Percentiles rank a stretch among this genome's conserved stretches.
phyloP scores from a whole-genome alignment of 2,113 vertebrate species.

The Stegostoma tigrinum region DNA sequence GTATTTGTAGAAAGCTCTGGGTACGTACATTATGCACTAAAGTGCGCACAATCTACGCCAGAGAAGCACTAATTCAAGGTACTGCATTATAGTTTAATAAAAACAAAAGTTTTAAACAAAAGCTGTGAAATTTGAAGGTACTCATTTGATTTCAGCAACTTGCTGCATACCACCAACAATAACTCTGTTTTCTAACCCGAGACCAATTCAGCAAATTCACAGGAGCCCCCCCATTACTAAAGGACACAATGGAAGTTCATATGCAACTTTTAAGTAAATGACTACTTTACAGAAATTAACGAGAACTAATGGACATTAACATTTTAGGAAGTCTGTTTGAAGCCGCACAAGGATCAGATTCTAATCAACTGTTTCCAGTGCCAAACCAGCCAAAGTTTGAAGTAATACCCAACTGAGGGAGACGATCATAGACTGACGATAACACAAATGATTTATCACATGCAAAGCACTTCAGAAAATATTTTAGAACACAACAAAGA shows the following conservation, averaged over 20 bases:
- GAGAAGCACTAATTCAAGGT: neutral
- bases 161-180: neutral
- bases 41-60: neutral
- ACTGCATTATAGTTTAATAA: neutral
- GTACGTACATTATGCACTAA: neutral
- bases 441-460: neutral
- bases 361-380: neutral
- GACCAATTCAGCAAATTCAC: neutral
- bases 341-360: neutral
- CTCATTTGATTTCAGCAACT: neutral
- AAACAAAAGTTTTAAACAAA: neutral
- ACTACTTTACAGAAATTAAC: neutral
- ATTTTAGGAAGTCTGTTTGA: neutral
- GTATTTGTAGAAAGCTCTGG: neutral
- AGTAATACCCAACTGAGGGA: neutral
- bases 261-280: neutral
- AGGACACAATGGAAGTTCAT: neutral
- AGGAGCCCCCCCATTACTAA: neutral
- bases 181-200: neutral
- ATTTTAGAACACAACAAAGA: neutral
- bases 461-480: neutral
- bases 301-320: neutral
- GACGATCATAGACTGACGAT: neutral
- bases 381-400: neutral
- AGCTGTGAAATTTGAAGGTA: neutral